Evolutionary conservation across 2,888 invertebrate species (phyloP), one percentile per base, ranked within the genome.

Genomic region (Rhaphigaster nebulosa): DNA sequence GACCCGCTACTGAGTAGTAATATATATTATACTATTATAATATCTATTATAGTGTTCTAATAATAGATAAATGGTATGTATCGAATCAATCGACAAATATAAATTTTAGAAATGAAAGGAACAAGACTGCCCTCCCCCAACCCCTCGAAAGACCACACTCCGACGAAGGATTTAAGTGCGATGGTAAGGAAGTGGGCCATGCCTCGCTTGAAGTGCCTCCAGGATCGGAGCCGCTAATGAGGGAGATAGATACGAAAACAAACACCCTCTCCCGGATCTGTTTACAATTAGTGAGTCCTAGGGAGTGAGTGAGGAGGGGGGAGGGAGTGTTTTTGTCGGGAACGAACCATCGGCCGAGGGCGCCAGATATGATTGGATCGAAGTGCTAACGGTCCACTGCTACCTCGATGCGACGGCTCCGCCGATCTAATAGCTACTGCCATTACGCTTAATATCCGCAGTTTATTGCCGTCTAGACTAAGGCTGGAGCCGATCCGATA

Each of bases 341-440:
- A 34, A 70, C 34, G 70, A 34, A 41, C 41, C 41, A 4, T 41
- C 41, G 26, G 15, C 76, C 76, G 1, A 23, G 80, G 80, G 80
- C 80, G 80, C 80, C 80, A 80, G 80, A 38, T 80, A 80, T 80
- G 80, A 80, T 80, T 80, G 80, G 80, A 80, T 41, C 41, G 26
- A 80, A 13, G 20, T 34, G 70, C 34, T 70, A 70, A 41, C 41
- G 41, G 80, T 41, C 41, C 80, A 26, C 1, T 41, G 41, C 80
- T 41, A 80, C 80, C 26, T 41, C 2, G n/a, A 65, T 15, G 18
- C n/a, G n/a, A n/a, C n/a, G 10, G 10, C 65, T 6, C 26, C 1
- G 18, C 34, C 38, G 23, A 41, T 41, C 41, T 80, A 80, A 80
- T 80, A 41, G 80, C 41, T 41, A 80, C 80, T 38, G 80, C 80